phyloP scores from a whole-genome alignment of 2,888 invertebrate genomes.

The Trichacis sp. region DNA sequence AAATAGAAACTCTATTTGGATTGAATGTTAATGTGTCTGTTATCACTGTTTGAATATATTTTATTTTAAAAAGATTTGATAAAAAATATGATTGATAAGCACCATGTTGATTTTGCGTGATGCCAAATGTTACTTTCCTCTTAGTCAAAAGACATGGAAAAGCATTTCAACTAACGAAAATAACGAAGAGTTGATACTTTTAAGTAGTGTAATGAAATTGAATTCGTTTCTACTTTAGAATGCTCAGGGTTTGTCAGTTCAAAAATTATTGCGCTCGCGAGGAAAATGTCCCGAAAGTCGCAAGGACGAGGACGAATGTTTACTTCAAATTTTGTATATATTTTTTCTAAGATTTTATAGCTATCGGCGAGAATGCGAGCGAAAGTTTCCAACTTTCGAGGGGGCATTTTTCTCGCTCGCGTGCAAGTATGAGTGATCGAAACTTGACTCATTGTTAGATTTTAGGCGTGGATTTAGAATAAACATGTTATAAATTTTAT shows the following conservation, averaged over 20 bases:
- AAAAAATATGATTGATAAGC: no score
- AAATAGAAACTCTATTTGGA: no score
- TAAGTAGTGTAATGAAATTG: not conserved
- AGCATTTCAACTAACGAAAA: not conserved
- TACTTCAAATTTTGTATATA: not conserved
- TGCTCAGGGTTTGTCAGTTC: constrained; percentile 53
- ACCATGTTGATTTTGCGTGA: not conserved
- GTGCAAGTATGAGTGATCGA: not conserved
- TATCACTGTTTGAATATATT: not conserved
- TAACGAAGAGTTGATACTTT: not conserved
- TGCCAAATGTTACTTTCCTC: not conserved
- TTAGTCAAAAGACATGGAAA: not conserved
- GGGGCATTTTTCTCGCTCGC: not conserved
- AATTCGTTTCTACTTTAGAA: constrained; percentile 40
- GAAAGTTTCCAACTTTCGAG: no score
- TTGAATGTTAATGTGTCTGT: no score
- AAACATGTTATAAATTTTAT: constrained; percentile 59
- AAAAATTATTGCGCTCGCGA: constrained; percentile 21
- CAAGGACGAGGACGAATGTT: no score
- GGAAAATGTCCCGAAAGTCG: not conserved
- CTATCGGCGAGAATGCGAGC: no score
- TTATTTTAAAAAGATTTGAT: not conserved
- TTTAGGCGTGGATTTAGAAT: constrained; percentile 29
- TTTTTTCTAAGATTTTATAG: constrained; percentile 2
- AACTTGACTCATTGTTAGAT: not conserved